Base-by-base conservation (phyloP, 2,113 vertebrate genomes). In the Centropus unirufus region DNA sequence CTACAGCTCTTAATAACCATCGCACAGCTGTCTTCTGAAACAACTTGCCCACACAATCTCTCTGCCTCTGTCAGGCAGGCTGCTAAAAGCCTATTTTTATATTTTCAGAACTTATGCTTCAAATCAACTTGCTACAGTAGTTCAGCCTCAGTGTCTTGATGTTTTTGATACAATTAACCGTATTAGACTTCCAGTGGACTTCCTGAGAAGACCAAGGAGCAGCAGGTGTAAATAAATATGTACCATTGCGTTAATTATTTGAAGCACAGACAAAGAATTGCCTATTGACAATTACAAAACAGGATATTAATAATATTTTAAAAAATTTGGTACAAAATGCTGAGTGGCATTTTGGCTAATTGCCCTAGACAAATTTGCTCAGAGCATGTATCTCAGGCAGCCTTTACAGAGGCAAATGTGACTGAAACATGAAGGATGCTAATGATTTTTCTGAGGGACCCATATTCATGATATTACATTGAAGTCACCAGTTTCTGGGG, bases 71-170 rank as follows among this genome's bases (percentile, higher is more conserved):
- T 95, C 93, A 96, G 66, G 92, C 87, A 93, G 92, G 55, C 92
- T 96, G 91, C 81, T 92, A 83, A 86, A 94, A 94, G 39, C 77
- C 92, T 93, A 91, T 95, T 96, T 97, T 95, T 93, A 80, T 63
- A 77, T 95, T 95, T 95, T 91, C 87, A 96, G 82, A 94, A 93
- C 86, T 74, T 77, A 85, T 83, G 47, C 72, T 92, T 95, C 88
- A 90, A 85, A 94, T 95, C 74, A 92, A 44, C 73, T 87, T 55
- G 36, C 15, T 73, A 77, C 83, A 86, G 73, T 47, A 90, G 68
- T 85, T 96, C 73, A 93, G 75, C 55, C 93, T 77, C 61, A 83
- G 55, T 59, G 46, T 40, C 70, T 74, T 69, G 55, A 30, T 66
- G 57, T 63, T 90, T 87, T 62, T 73, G 59, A 73, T 34, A 57